phyloP scores from a whole-genome alignment of 2,888 invertebrate species.

The Sericinus montela region DNA sequence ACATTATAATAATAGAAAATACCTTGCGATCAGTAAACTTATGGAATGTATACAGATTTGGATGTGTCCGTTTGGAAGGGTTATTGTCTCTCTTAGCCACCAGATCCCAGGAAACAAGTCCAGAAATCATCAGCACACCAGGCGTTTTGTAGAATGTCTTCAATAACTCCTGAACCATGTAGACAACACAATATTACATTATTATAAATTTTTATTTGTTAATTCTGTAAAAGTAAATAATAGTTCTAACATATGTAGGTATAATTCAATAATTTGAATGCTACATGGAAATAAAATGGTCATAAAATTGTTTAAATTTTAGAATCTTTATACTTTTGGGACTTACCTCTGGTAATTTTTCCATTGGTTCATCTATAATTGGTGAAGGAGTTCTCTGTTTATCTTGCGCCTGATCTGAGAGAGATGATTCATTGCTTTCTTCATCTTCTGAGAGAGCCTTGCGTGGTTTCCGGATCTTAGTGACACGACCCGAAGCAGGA shows the following conservation, averaged over 20 bases:
- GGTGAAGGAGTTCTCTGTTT: constrained; percentile 67
- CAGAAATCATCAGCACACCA: constrained; percentile 89
- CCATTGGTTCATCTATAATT: constrained; percentile 77
- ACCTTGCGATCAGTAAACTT: constrained; percentile 84
- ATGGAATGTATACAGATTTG: constrained; percentile 90
- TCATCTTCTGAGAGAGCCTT: constrained; percentile 52
- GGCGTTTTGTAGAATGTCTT: constrained; percentile 82
- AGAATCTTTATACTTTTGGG: not conserved
- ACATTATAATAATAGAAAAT: too few species aligned
- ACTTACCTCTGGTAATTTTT: constrained; percentile 81
- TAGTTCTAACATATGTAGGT: too few species aligned
- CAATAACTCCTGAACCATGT: constrained; percentile 71
- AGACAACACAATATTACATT: not conserved
- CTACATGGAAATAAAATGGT: too few species aligned
- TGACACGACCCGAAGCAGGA: constrained; percentile 26
- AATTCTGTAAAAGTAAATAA: too few species aligned
- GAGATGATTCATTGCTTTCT: constrained; percentile 47
- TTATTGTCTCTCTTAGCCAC: constrained; percentile 89
- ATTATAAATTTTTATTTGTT: not conserved
- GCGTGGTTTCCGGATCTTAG: constrained; percentile 40
- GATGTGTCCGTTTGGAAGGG: constrained; percentile 82
- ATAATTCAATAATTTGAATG: too few species aligned
- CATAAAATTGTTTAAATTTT: too few species aligned
- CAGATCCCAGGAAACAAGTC: constrained; percentile 94
- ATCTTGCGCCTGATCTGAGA: constrained; percentile 39